phyloP scores from a whole-genome alignment of 2,113 vertebrate species.

The Empidonax alnorum region DNA sequence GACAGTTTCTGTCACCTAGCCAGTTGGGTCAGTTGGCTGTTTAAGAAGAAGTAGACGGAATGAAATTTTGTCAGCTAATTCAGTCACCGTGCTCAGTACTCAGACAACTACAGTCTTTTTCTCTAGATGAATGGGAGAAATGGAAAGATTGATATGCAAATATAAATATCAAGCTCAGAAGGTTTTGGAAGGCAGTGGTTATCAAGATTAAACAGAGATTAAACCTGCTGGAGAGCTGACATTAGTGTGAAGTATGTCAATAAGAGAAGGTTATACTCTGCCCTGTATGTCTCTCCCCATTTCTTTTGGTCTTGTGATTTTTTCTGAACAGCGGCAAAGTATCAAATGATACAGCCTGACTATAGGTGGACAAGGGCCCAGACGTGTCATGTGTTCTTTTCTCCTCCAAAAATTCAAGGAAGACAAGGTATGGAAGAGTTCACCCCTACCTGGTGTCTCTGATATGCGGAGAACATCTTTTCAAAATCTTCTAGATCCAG shows the following conservation, averaged over 20 bases:
- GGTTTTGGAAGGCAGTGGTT: not conserved
- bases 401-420: not conserved
- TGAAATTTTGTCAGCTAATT: not conserved
- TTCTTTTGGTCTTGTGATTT: not conserved
- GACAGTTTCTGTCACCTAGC: constrained; percentile 9
- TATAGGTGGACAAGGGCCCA: not conserved
- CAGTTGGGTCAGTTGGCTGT: not conserved
- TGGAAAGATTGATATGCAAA: not conserved
- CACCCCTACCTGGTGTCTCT: constrained; percentile 86
- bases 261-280: not conserved
- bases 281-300: rapidly evolving
- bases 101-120: not conserved
- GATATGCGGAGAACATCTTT: constrained; percentile 97
- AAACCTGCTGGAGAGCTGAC: not conserved
- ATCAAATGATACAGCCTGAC: not conserved
- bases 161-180: not conserved
- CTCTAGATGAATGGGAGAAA: not conserved
- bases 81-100: not conserved
- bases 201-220: not conserved
- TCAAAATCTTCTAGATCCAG: constrained; percentile 95
- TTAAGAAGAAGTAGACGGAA: not conserved
- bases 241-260: not conserved
- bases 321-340: not conserved
- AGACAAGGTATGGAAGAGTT: not conserved
- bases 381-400: not conserved